Conservation (phyloP, 92 coral and sea anemone species). For the Ricordea florida region DNA sequence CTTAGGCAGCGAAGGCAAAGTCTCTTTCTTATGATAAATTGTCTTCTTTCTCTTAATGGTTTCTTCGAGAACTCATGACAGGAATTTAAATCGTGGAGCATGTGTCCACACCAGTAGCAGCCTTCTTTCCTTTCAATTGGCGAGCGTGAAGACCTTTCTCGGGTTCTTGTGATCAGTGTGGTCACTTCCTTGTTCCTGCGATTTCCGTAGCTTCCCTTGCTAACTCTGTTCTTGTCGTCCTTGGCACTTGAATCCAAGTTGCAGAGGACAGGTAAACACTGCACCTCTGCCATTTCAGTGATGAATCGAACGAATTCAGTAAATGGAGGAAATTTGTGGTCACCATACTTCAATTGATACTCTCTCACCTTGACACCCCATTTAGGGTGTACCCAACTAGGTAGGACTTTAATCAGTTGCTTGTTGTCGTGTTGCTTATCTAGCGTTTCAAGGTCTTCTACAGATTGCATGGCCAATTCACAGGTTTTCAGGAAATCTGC, state of each 20-base stretch:
- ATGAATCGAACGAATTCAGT: slow-evolving; percentile 48
- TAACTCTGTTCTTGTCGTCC: neutral
- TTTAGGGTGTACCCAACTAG: slow-evolving; percentile 62
- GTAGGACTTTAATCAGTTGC: slow-evolving; percentile 46
- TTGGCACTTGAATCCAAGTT: slow-evolving; percentile 15
- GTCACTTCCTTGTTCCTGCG: slow-evolving; percentile 12
- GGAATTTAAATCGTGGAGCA: slow-evolving; percentile 8
- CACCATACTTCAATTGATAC: slow-evolving; percentile 38
- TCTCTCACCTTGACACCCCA: slow-evolving; percentile 60
- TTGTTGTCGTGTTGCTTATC: slow-evolving; percentile 49
- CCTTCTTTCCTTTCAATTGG: neutral
- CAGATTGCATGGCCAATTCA: slow-evolving; percentile 46
- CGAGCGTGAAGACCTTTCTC: too few species aligned
- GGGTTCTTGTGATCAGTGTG: slow-evolving; percentile 9
- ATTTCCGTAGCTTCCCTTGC: neutral
- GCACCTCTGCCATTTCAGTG: slow-evolving; percentile 43
- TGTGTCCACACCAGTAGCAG: slow-evolving; percentile 38
- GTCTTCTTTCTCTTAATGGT: slow-evolving; percentile 12
- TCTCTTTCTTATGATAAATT: slow-evolving; percentile 49
- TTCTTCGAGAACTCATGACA: slow-evolving; percentile 30
- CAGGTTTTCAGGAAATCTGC: slow-evolving; percentile 59
- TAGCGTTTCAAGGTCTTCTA: slow-evolving; percentile 57
- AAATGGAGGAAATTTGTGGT: slow-evolving; percentile 57
- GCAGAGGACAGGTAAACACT: slow-evolving; percentile 58
- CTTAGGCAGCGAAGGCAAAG: slow-evolving; percentile 38